Conservation (phyloP, 2,888 invertebrate genomes). For the Lochmaea crataegi region DNA sequence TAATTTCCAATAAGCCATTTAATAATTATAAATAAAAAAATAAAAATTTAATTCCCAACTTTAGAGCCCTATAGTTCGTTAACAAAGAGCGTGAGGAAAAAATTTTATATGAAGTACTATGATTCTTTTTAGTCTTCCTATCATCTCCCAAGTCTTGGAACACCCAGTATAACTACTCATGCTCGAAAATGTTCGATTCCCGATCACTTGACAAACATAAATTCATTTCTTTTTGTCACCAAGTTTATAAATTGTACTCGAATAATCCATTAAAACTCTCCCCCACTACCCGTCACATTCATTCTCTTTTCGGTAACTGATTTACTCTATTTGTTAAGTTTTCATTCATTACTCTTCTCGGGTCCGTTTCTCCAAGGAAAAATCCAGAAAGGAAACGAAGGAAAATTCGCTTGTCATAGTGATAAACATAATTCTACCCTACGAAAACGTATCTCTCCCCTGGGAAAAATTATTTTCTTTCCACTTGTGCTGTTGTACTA, state of each 20-base stretch:
- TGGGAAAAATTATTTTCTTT: conserved; percentile 34
- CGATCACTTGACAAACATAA: neutral
- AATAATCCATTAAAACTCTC: neutral
- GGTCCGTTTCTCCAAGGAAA: conserved; percentile 10
- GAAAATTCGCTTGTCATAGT: conserved; percentile 33
- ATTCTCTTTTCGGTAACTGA: conserved; percentile 7
- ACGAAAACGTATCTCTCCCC: conserved; percentile 29
- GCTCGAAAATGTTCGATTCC: too few species aligned
- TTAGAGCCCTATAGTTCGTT: too few species aligned
- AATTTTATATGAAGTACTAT: too few species aligned
- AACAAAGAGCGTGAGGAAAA: too few species aligned
- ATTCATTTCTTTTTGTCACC: neutral
- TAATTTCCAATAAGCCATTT: too few species aligned
- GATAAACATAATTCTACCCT: conserved; percentile 35
- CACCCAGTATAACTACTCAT: too few species aligned
- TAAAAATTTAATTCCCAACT: too few species aligned
- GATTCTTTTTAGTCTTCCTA: too few species aligned
- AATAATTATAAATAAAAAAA: too few species aligned
- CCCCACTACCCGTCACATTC: neutral
- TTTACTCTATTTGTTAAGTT: conserved; percentile 22
- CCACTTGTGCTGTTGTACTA: conserved; percentile 22
- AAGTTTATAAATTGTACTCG: neutral
- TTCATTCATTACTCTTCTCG: conserved; percentile 20
- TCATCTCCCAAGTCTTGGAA: too few species aligned
- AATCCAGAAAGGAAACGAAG: conserved; percentile 15